These are phyloP conservation scores for Drosophila parvula DNA, from an alignment of 1,140 invertebrate genomes.

Conservation along the genomic window DNA sequence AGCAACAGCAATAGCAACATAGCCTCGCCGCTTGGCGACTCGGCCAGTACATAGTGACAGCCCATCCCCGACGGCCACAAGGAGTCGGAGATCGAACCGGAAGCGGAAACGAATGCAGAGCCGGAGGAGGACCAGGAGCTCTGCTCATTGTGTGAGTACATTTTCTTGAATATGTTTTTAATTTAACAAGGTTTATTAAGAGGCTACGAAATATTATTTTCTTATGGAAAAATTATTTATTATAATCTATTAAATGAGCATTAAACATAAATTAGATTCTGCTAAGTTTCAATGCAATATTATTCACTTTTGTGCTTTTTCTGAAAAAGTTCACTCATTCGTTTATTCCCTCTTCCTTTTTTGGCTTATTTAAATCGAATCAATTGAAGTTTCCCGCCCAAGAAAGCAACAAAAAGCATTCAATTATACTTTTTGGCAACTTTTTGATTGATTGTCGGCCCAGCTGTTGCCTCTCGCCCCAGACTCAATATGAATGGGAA, in stretches of 20 bases:
- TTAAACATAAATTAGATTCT: not conserved
- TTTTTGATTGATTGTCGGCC: slow-evolving; percentile 34
- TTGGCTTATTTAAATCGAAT: not conserved
- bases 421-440: slow-evolving; percentile 1
- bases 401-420: slow-evolving; percentile 10
- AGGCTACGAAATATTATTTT: not conserved
- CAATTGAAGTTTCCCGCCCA: not conserved
- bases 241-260: not conserved
- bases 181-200: not conserved
- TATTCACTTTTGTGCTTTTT: not conserved
- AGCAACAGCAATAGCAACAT: slow-evolving; percentile 85
- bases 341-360: too few relatives aligned
- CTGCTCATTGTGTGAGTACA: slow-evolving; percentile 68
- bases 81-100: slow-evolving; percentile 16
- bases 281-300: not conserved
- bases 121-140: slow-evolving; percentile 3
- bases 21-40: slow-evolving; percentile 77
- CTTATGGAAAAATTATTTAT: not conserved
- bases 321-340: not conserved
- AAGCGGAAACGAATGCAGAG: slow-evolving; percentile 1
- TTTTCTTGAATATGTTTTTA: not conserved
- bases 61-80: slow-evolving; percentile 23
- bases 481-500: slow-evolving; percentile 59
- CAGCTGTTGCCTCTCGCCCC: slow-evolving; percentile 30
- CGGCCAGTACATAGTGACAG: slow-evolving; percentile 80